Evolutionary conservation across 1,140 invertebrate species (phyloP), one percentile per base, ranked within the genome.

Genomic region (Vanessa tameamea): DNA sequence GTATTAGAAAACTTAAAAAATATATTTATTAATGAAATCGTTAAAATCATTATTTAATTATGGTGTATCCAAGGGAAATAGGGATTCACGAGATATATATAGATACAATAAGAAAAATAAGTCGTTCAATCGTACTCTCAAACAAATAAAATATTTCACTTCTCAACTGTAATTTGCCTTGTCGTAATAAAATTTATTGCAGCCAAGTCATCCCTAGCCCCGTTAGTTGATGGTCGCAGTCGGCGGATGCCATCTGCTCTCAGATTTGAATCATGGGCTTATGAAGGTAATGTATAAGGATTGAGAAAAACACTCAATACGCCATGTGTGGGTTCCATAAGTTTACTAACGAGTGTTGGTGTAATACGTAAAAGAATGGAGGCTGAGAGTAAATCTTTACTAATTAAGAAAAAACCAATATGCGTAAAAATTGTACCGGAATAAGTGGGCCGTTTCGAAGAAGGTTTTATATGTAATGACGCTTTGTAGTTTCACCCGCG

Each of bases 251-350:
- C n/a, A 59, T 61, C 43, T 53, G 51, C 12, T 51, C 31, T 66
- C 16, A 50, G 67, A n/a, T 69, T 68, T 59, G 53, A 69, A 69
- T 59, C 55, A 69, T 69, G 50, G 47, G 23, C 57, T 61, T 23
- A 37, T 37, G 12, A n/a, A 61, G 57, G 12, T 61, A 47, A 72
- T 72, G 55, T 66, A 72, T 57, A 67, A 72, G 47, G 55, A 55
- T 50, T 13, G 51, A 72, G 23, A 72, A 65, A 72, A 72, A 72
- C 63, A 65, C n/a, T 72, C 50, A 64, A 67, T 66, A 72, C 71
- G 53, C 71, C 71, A 72, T 72, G 71, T 72, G 71, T 72, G 53
- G 53, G 64, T 66, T 47, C 69, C 23, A 71, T 64, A 14, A n/a
- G 43, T 47, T 23, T 26, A 43, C 47, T 26, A 5, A 47, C 31